Conservation (phyloP, 1,140 invertebrate genomes). For the Leptinotarsa texana region DNA sequence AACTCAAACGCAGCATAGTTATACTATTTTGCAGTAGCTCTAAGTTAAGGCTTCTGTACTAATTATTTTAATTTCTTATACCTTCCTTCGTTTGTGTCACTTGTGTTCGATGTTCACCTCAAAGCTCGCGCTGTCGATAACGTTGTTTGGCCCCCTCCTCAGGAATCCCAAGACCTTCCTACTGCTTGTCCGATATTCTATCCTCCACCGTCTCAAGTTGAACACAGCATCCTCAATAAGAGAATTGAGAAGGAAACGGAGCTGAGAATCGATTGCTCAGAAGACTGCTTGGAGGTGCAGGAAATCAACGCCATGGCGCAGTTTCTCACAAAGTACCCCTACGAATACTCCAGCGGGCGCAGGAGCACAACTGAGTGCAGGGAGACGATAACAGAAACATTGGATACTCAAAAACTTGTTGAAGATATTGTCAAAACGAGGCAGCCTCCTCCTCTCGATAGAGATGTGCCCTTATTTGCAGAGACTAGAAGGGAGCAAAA, state of each 20-base stretch:
- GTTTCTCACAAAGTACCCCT: constrained; percentile 42
- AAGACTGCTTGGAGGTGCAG: constrained; percentile 34
- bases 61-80: constrained; percentile 45
- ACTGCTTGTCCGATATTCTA: constrained; percentile 53
- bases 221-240: constrained; percentile 23
- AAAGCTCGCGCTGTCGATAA: constrained; percentile 61
- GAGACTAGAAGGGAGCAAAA: constrained; percentile 1
- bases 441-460: constrained; percentile 34
- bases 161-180: constrained; percentile 50
- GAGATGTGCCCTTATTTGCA: constrained; percentile 2
- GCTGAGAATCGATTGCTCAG: constrained; percentile 29
- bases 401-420: constrained; percentile 53
- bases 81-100: constrained; percentile 27
- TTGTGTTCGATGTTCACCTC: constrained; percentile 34
- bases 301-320: constrained; percentile 34
- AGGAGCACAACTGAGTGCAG: constrained; percentile 51
- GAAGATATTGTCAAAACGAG: constrained; percentile 48
- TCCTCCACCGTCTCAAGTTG: constrained; percentile 49
- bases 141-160: constrained; percentile 64
- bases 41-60: not conserved
- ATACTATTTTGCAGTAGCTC: constrained; percentile 36
- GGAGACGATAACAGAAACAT: constrained; percentile 51
- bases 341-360: constrained; percentile 49
- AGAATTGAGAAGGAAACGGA: constrained; percentile 31
- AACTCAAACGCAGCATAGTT: constrained; percentile 11